Base-by-base conservation (phyloP, 1,140 invertebrate genomes). In the Ditylenchus dipsaci region DNA sequence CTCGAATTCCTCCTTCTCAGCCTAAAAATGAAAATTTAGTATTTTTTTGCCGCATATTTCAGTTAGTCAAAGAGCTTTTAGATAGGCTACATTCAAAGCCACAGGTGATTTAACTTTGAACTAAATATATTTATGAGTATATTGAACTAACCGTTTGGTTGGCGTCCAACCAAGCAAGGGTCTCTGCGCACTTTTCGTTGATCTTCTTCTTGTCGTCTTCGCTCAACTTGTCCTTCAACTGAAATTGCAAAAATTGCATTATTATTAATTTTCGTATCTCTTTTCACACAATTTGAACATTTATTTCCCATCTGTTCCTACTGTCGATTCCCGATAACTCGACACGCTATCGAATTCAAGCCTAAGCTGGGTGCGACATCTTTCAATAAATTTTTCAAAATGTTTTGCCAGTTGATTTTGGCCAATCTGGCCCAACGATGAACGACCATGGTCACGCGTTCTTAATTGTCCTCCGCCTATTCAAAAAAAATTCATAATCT, bases 1-100 rank as follows among this genome's bases (percentile, higher is more conserved):
- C 81, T 93, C 91, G 76, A 91, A 93, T 83, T 95, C 92, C 83
- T 94, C 92, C 83, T 93, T 93, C 65, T 93, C 91, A 0, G 90
- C 90, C 33, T 38, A 38, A 38, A 38, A 38, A 38, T 11, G 33
- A 38, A 11, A 5, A 3, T 38, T 38, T n/a, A n/a, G n/a, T n/a
- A n/a, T n/a, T n/a, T n/a, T n/a, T n/a, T n/a, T n/a, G n/a, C n/a
- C n/a, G n/a, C n/a, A n/a, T n/a, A n/a, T n/a, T n/a, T n/a, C n/a
- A n/a, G n/a, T n/a, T n/a, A n/a, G n/a, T n/a, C n/a, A n/a, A n/a
- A n/a, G n/a, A n/a, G n/a, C n/a, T n/a, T n/a, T n/a, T n/a, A n/a
- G n/a, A n/a, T n/a, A n/a, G n/a, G n/a, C n/a, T n/a, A n/a, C n/a
- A n/a, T n/a, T n/a, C n/a, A n/a, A n/a, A n/a, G n/a, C n/a, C n/a